phyloP scores from a whole-genome alignment of 2,113 vertebrate genomes.

The Tamias sibiricus region DNA sequence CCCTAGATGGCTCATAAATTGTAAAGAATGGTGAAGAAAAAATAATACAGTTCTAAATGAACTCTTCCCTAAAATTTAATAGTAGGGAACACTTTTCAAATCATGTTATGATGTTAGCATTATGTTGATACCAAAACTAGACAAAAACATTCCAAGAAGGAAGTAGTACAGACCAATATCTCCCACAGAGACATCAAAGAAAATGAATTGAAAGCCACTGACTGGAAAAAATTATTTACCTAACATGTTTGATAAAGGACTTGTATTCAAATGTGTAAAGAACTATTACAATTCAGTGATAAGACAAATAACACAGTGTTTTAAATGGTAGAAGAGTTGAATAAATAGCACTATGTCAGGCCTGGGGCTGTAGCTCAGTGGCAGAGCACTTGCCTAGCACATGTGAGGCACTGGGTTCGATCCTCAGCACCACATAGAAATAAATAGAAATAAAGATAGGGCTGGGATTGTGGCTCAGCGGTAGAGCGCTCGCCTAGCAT shows the following conservation, averaged over 20 bases:
- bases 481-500: no score
- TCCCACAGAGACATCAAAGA: background rate
- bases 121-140: background rate
- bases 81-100: background rate
- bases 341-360: background rate
- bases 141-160: no score
- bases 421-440: no score
- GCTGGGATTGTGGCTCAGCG: no score
- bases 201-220: background rate
- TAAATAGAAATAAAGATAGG: no score
- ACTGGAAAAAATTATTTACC: background rate
- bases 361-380: no score
- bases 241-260: background rate
- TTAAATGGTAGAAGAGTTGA: background rate
- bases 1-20: constrained; percentile 8
- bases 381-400: no score
- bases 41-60: background rate
- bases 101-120: constrained; percentile 23
- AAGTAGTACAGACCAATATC: background rate
- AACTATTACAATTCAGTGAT: background rate
- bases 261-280: no score
- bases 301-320: background rate
- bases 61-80: no score
- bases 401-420: no score
- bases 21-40: background rate